phyloP scores from a whole-genome alignment of 2,888 invertebrate species.

The Smittia sp. region DNA sequence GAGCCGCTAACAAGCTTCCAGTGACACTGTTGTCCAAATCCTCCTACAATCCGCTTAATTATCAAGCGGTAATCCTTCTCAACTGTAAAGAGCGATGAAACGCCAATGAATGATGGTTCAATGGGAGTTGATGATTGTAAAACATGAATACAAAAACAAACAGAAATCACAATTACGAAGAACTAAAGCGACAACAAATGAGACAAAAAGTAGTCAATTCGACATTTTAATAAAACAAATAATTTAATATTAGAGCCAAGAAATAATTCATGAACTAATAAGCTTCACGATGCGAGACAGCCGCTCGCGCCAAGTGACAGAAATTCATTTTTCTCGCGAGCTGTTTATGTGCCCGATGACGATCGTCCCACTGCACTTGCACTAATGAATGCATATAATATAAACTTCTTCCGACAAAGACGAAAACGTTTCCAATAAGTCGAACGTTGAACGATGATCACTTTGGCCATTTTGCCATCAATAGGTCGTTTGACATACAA shows the following conservation, averaged over 20 bases:
- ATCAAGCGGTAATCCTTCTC: too few species aligned
- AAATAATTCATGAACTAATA: conserved; percentile 3
- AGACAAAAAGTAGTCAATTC: not conserved
- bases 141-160: not conserved
- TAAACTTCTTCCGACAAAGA: not conserved
- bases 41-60: too few species aligned
- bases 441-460: too few species aligned
- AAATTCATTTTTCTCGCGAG: not conserved
- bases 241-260: not conserved
- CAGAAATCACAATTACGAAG: not conserved
- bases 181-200: not conserved
- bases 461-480: too few species aligned
- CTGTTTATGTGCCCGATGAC: not conserved
- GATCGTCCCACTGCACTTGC: not conserved
- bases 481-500: too few species aligned
- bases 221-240: not conserved
- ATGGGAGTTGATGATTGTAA: not conserved
- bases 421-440: not conserved
- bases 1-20: too few species aligned
- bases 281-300: not conserved
- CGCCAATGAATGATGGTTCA: not conserved
- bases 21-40: too few species aligned
- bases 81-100: not conserved
- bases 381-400: not conserved
- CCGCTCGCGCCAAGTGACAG: not conserved